These are phyloP conservation scores for Catocala nupta DNA, from an alignment of 2,888 invertebrate species.

Conservation along the genomic window DNA sequence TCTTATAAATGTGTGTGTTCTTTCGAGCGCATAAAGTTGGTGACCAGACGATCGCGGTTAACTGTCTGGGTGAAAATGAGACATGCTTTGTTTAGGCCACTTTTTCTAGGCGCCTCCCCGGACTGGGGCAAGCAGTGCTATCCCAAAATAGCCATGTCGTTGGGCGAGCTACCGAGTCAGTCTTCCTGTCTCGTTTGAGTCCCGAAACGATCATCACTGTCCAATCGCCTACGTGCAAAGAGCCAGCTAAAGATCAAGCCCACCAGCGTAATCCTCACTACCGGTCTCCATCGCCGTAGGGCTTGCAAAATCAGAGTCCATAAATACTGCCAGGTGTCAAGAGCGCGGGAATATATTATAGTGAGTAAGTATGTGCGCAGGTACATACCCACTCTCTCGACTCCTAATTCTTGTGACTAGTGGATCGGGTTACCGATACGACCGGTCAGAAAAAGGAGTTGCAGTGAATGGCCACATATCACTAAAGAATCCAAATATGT, in stretches of 20 bases:
- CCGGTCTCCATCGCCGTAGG: conserved; percentile 20
- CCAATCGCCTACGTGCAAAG: conserved; percentile 24
- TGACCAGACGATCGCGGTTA: conserved; percentile 3
- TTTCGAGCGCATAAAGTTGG: conserved; percentile 3
- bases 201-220: conserved; percentile 19
- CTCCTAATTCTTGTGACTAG: not conserved
- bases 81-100: conserved; percentile 19
- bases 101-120: conserved; percentile 27
- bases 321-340: conserved; percentile 19
- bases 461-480: not conserved
- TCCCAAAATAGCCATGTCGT: conserved; percentile 33
- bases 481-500: not conserved
- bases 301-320: conserved; percentile 13
- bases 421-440: not conserved
- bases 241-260: conserved; percentile 14
- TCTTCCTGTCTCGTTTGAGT: conserved; percentile 14
- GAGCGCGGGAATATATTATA: conserved; percentile 26
- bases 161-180: conserved; percentile 16
- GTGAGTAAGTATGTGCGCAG: conserved; percentile 19
- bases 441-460: not conserved
- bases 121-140: conserved; percentile 29
- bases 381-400: conserved; percentile 22
- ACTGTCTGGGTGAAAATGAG: not conserved
- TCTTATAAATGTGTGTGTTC: not conserved
- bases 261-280: conserved; percentile 22